Percentiles rank a stretch among this genome's conserved stretches.
phyloP scores from a whole-genome alignment of 2,797 vertebrate species.

The Rhinophrynus dorsalis region DNA sequence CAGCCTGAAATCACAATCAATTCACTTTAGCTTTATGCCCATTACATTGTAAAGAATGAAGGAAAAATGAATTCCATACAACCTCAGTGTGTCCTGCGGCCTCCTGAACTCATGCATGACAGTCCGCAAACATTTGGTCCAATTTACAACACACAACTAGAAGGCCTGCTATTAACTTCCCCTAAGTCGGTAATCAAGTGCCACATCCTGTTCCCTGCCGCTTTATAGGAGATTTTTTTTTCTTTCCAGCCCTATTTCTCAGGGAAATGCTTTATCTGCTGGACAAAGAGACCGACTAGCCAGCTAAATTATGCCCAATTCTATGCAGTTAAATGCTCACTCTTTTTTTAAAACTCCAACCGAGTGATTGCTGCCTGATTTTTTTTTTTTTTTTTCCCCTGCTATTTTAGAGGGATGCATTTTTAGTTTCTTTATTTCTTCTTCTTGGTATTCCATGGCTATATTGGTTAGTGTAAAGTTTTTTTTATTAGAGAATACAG shows the following conservation, averaged over 20 bases:
- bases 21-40: conserved; percentile 7
- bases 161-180: conserved; percentile 21
- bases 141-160: conserved; percentile 11
- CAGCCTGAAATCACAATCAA: conserved; percentile 25
- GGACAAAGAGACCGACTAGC: conserved; percentile 13
- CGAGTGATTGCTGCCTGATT: background rate
- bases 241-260: background rate
- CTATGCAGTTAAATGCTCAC: conserved; percentile 14
- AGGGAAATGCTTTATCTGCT: conserved; percentile 33
- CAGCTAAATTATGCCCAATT: conserved; percentile 18
- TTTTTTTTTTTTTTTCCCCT: background rate
- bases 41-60: conserved; percentile 7
- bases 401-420: too few relatives aligned
- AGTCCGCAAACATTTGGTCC: conserved; percentile 20
- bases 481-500: too few relatives aligned
- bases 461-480: background rate
- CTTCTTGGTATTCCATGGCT: background rate
- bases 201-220: conserved; percentile 23
- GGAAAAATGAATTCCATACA: conserved; percentile 2
- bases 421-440: background rate
- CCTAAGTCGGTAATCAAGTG: conserved; percentile 22
- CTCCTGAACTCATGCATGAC: conserved; percentile 13
- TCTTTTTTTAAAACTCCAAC: conserved; percentile 7
- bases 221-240: conserved; percentile 4
- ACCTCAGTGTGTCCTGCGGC: background rate